Base-by-base conservation (phyloP, 2,113 vertebrate genomes). In the Alexandromys fortis region DNA sequence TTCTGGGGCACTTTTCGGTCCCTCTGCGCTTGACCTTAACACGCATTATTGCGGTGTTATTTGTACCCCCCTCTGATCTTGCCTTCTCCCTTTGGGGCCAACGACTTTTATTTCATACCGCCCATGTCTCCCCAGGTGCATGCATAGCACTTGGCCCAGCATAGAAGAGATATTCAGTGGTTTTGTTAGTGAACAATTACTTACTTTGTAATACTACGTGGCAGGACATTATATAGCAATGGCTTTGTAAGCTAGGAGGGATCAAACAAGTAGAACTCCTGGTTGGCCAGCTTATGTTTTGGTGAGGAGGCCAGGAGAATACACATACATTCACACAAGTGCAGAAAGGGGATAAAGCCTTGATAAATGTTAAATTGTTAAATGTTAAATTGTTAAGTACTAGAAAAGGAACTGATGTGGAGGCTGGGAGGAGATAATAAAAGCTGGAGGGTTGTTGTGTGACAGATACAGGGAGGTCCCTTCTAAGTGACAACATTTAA, bases 251-350 rank as follows among this genome's bases (percentile, higher is more conserved):
- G 85, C 10, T 1, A 28, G 42, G 55, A 78, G 47, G 35, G 33
- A 75, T 65, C 5, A 83, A 78, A 76, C 16, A 14, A 47, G 13
- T 47, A 65, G 61, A 52, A 77, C 3, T 83, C 8, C 17, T 49
- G 73, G 92, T 65, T 65, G 19, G 45, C 2, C 77, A 96, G 55
- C 5, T 55, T 33, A 42, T 1, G 78, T 47, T n/a, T 73, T 77
- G 70, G 55, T 28, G 35, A 92, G 87, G 58, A 93, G 68, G 38
- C 8, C 70, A 55, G 86, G 78, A 95, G 88, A 65, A 86, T 0
- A 28, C 9, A 68, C 1, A 14, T 8, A 5, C 1, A 77, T 26
- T 0, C 9, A 78, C 13, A 35, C 3, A 26, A 1, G 38, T 4
- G 26, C 7, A 17, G 26, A 90, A 28, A 28, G 30, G 10, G 19